Evolutionary conservation across 2,797 vertebrate genomes (phyloP), one percentile per base, ranked within the genome.

Genomic region (Pelodytes ibericus): DNA sequence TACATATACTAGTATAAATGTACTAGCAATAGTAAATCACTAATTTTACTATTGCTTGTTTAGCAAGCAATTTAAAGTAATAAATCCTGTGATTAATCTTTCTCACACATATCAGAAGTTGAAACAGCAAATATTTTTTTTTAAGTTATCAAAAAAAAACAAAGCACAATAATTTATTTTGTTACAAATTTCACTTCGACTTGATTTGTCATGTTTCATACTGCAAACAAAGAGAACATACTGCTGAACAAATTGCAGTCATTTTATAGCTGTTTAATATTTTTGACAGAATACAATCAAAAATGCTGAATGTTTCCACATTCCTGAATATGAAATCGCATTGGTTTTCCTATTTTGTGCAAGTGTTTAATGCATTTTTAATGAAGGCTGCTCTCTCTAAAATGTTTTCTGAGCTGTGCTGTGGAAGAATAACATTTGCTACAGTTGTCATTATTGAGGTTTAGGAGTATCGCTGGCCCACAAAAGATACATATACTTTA

Each of bases 271-370:
- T 53, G 49, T 16, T 24, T 1, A 53, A 53, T 16, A 53, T 20
- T 53, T 53, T 20, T 22, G 49, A 53, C 49, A 47, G 13, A 5
- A 53, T 20, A 53, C 49, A 53, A 53, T 53, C 49, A 53, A 53
- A n/a, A 24, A 18, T 16, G 49, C 20, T 20, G 22, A 24, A 20
- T 7, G 16, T 53, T 22, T 53, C 49, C 49, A 20, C 49, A 53
- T 22, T 20, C n/a, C n/a, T 4, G 11, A 24, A 16, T 53, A 53
- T 53, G 20, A 53, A 24, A 53, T 22, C 11, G n/a, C 22, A 24
- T 53, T 53, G 20, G n/a, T 53, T 7, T 53, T 24, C 22, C n/a
- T 24, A 5, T 11, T 53, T 53, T 22, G n/a, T 1, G 7, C 7
- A 22, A 8, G 20, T 7, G 1, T 53, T 53, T 22, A 53, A 53